phyloP scores from a whole-genome alignment of 2,888 invertebrate species.

The Rhamnusium bicolor region DNA sequence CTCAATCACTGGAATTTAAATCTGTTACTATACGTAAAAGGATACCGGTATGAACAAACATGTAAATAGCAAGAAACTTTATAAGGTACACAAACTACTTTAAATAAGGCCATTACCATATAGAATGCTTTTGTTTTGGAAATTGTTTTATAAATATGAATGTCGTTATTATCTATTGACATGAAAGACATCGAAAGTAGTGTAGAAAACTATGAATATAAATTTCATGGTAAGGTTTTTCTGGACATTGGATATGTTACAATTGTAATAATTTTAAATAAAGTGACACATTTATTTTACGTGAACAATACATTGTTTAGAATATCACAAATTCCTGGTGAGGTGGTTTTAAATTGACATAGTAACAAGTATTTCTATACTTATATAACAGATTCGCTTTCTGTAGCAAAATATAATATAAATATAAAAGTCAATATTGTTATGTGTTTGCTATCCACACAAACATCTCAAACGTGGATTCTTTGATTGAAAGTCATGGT shows the following conservation, averaged over 20 bases:
- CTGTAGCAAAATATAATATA: no score
- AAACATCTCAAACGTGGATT: no score
- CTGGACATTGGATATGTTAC: not conserved
- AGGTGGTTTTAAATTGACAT: no score
- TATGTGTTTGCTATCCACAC: no score
- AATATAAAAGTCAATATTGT: no score
- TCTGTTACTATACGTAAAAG: not conserved
- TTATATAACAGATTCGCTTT: no score
- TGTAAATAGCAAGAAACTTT: constrained; percentile 33
- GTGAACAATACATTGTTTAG: not conserved
- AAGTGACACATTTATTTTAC: not conserved
- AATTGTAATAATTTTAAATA: constrained; percentile 14
- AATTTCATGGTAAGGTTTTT: constrained; percentile 22
- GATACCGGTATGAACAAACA: constrained; percentile 18
- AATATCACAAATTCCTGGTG: not conserved
- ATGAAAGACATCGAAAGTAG: constrained; percentile 33
- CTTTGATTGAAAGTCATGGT: no score
- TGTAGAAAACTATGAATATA: constrained; percentile 39
- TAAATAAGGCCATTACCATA: constrained; percentile 49
- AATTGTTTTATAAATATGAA: constrained; percentile 52
- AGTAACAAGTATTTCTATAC: no score
- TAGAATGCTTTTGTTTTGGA: constrained; percentile 44
- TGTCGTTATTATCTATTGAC: constrained; percentile 39
- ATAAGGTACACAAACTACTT: constrained; percentile 28
- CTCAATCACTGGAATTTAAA: not conserved